Conservation (phyloP, 92 coral and sea anemone species). For the Phenganax subtilis region DNA sequence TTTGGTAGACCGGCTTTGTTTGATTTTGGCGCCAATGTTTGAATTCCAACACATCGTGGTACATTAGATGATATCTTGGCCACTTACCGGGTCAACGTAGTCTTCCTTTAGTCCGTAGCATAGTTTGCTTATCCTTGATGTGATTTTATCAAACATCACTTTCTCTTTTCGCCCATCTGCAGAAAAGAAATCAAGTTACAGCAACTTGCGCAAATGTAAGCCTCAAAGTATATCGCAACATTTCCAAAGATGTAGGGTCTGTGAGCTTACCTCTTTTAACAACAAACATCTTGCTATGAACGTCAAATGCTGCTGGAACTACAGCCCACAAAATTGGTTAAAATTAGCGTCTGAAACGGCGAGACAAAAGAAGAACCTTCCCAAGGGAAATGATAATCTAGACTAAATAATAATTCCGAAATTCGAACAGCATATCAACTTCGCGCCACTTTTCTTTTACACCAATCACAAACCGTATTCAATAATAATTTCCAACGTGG, state of each 20-base stretch:
- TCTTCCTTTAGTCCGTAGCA: constrained; percentile 81
- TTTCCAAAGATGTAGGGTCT: background rate
- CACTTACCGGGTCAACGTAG: constrained; percentile 81
- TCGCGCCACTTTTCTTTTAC: constrained; percentile 10
- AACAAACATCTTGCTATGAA: constrained; percentile 33
- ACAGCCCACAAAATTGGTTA: background rate
- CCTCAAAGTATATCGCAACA: background rate
- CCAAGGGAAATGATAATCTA: constrained; percentile 22
- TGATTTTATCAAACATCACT: constrained; percentile 76
- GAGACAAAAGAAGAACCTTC: constrained; percentile 1
- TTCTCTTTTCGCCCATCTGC: constrained; percentile 70
- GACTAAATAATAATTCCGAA: constrained; percentile 1
- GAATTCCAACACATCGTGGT: background rate
- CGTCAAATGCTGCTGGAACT: constrained; percentile 13
- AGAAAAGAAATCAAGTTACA: constrained; percentile 21
- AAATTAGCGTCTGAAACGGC: background rate
- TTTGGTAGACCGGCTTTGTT: constrained; percentile 18
- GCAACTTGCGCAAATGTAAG: background rate
- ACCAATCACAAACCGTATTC: constrained; percentile 30
- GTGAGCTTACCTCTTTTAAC: constrained; percentile 31
- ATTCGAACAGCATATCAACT: background rate
- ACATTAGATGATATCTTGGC: background rate
- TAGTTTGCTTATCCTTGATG: constrained; percentile 74
- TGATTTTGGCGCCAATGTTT: constrained; percentile 52
- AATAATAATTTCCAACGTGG: background rate